phyloP scores from a whole-genome alignment of 2,113 vertebrate species.

The Galbula dea region DNA sequence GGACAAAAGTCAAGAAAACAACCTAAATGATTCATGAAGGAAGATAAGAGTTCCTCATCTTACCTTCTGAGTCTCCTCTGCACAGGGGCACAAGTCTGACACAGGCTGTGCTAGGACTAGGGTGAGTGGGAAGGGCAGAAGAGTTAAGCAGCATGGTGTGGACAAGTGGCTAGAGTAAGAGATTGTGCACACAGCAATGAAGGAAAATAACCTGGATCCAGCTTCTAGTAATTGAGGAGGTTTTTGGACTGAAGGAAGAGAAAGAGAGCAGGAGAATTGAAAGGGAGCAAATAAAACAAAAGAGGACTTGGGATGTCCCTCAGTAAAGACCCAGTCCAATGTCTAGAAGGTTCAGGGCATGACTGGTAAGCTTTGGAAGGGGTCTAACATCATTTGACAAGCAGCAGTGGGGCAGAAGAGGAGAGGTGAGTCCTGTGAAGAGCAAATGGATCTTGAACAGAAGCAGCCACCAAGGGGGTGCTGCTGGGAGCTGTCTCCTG shows the following conservation, averaged over 20 bases:
- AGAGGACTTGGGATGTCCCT: neutral
- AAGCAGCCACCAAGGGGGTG: neutral
- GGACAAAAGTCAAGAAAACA: neutral
- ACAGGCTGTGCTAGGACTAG: neutral
- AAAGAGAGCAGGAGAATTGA: neutral
- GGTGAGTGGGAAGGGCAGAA: neutral
- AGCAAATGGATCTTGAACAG: neutral
- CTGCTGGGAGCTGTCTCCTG: neutral
- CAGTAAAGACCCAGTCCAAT: neutral
- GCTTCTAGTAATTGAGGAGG: neutral
- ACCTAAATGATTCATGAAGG: neutral
- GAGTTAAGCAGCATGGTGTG: neutral
- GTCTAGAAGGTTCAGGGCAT: neutral
- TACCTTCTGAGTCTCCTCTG: neutral
- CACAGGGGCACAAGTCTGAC: neutral
- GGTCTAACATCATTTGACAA: neutral
- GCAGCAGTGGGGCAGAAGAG: neutral
- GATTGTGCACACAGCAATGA: too few species aligned
- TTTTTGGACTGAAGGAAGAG: neutral
- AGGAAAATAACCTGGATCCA: neutral
- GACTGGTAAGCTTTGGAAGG: accelerated
- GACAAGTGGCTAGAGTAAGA: neutral
- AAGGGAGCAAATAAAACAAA: neutral
- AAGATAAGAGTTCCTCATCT: neutral
- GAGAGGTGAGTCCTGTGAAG: neutral